A percentile compares a stretch with the other conserved stretches of the same genome.
phyloP scores from a whole-genome alignment of 2,113 vertebrate genomes.

The Jaculus jaculus region DNA sequence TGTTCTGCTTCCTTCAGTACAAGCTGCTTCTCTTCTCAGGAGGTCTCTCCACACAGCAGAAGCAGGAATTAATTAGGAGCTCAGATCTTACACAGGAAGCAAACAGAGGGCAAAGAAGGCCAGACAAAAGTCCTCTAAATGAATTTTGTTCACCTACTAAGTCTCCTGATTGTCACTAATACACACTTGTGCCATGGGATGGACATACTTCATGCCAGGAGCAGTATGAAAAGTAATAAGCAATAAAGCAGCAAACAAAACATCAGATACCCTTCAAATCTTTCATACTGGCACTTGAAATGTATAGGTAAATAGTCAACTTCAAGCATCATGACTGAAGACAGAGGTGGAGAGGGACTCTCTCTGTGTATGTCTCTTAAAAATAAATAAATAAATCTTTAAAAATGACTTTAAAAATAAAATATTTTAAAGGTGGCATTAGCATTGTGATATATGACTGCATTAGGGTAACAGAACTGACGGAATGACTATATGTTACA shows the following conservation, averaged over 20 bases:
- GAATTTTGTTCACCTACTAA: slow-evolving; percentile 29
- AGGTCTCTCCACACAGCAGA: background rate
- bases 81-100: background rate
- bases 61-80: slow-evolving; percentile 57
- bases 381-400: too few species aligned
- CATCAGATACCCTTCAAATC: background rate
- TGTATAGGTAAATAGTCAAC: background rate
- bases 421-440: background rate
- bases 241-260: background rate
- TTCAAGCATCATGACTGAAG: background rate
- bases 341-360: too few species aligned
- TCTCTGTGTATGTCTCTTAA: too few species aligned
- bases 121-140: slow-evolving; percentile 51
- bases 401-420: too few species aligned
- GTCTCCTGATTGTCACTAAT: slow-evolving; percentile 12
- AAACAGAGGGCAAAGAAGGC: background rate
- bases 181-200: background rate
- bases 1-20: background rate
- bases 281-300: background rate
- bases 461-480: too few species aligned
- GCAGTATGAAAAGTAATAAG: background rate
- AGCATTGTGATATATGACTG: background rate
- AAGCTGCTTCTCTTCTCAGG: background rate
- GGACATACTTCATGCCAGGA: slow-evolving; percentile 34
- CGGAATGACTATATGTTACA: too few species aligned